These are phyloP conservation scores for Labeo catla DNA, from an alignment of 2,113 vertebrate species.

Conservation along the genomic window DNA sequence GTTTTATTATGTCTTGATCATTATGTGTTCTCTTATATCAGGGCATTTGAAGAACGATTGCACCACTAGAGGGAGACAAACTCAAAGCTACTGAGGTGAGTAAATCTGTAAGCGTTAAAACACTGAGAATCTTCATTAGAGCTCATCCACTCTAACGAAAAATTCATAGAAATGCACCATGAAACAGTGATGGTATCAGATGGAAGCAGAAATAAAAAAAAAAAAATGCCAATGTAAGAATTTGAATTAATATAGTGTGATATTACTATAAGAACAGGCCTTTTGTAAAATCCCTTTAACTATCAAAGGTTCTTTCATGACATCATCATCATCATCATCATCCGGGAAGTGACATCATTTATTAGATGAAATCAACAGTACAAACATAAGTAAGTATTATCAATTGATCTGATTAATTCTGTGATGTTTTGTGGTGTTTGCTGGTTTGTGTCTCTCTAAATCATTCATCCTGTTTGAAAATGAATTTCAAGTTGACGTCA, in stretches of 20 bases:
- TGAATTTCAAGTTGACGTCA: not conserved
- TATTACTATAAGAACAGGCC: not conserved
- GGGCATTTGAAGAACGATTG: not conserved
- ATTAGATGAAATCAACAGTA: too few relatives aligned
- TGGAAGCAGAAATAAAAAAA: not conserved
- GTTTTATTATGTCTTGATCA: not conserved
- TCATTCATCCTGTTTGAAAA: not conserved
- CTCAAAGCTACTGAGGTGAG: not conserved
- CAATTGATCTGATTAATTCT: not conserved
- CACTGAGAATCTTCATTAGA: not conserved
- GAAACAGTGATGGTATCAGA: not conserved
- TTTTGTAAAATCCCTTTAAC: not conserved
- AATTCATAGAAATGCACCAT: too few relatives aligned
- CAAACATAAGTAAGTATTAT: too few relatives aligned
- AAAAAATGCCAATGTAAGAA: not conserved
- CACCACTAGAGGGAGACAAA: constrained; percentile 9
- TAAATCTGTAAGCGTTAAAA: too few relatives aligned
- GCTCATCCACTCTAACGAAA: not conserved
- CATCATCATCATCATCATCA: too few relatives aligned
- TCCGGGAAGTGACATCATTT: too few relatives aligned
- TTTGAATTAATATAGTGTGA: too few relatives aligned
- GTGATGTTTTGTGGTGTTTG: not conserved
- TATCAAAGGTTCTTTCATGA: too few relatives aligned
- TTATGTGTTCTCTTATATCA: too few relatives aligned
- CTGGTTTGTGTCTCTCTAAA: not conserved